Evolutionary conservation across 2,797 vertebrate genomes (phyloP), one percentile per base, ranked within the genome.

Genomic region (Gila robusta): DNA sequence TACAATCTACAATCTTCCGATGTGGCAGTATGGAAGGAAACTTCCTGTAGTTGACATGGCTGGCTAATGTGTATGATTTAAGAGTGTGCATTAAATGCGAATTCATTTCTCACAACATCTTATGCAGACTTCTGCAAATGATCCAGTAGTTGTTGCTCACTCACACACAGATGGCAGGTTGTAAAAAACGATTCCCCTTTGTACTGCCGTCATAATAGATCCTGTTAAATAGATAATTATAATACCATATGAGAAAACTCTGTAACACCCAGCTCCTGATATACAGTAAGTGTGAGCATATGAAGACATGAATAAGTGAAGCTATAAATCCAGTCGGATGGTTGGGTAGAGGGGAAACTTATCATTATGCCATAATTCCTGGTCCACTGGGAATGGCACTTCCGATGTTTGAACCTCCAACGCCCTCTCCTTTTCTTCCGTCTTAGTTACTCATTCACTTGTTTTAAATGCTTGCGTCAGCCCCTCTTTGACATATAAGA

Each of bases 191-290:
- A 70, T 83, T 83, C 81, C 64, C 73, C 32, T 71, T 71, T 79
- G 86, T 78, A 41, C 72, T 67, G 52, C 73, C 73, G 32, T 87
- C 72, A 83, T 87, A 76, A 87, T 87, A 79, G 86, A 87, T 70
- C 72, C 76, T 82, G 54, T 79, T 77, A 82, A 87, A 78, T 79
- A 78, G 74, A 82, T 87, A 79, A 83, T 87, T 87, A 87, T 83
- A 71, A 78, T 47, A 83, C 73, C 80, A 87, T 87, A 87, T 52
- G 74, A 74, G 78, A 52, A 39, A 85, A 73, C 67, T 73, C 83
- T 80, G 54, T n/a, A 56, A 82, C 73, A 83, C 67, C 66, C 79
- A 37, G 49, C 54, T 70, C 21, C 28, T 72, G 52, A 78, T 56
- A 78, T 78, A 82, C 73, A 82, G 85, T 78, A 82, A 70, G 73